Evolutionary conservation across 2,113 vertebrate species (phyloP), one percentile per base, ranked within the genome.

Genomic region (Serilophus lunatus): DNA sequence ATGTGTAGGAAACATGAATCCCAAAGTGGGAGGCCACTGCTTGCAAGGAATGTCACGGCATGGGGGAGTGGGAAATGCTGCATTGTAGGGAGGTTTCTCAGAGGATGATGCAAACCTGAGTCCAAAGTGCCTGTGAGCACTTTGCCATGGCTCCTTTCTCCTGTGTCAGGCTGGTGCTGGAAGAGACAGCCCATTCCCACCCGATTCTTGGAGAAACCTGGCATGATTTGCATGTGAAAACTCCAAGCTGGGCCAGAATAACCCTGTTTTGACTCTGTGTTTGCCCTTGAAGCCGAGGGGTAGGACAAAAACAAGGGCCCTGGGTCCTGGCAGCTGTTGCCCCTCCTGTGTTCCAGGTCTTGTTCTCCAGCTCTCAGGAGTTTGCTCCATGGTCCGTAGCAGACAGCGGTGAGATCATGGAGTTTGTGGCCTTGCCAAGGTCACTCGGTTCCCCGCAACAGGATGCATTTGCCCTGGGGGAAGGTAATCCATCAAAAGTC

Each of bases 1-100:
- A 14, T 5, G 8, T 23, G 8, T n/a, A 1, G 3, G n/a, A 70
- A 57, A 18, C 7, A 0, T 6, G 17, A 42, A 56, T 51, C 26
- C 10, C 11, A 14, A 47, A 57, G 42, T 25, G 10, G 35, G 57
- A 93, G 47, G 50, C 16, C 44, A 3, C 25, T 18, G 28, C 15
- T 33, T n/a, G 54, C 25, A 15, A 33, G 87, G 56, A 50, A 4
- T 75, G 36, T 14, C 16, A 16, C 8, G 29, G 33, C 5, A 10
- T 12, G 33, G 3, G 42, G 54, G 54, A n/a, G 13, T 23, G 64
- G 66, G 36, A 49, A 23, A 13, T 26, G 6, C 25, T 35, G 44
- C 10, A 9, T 0, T 51, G 50, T 49, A 69, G 64, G 49, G 33
- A 22, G 20, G 26, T 47, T 81, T 74, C 23, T 15, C 20, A 24